Percentiles rank a stretch among this genome's conserved stretches.
Evolutionary conservation across 2,113 vertebrate genomes (phyloP).

Genomic region (Podarcis cretensis): DNA sequence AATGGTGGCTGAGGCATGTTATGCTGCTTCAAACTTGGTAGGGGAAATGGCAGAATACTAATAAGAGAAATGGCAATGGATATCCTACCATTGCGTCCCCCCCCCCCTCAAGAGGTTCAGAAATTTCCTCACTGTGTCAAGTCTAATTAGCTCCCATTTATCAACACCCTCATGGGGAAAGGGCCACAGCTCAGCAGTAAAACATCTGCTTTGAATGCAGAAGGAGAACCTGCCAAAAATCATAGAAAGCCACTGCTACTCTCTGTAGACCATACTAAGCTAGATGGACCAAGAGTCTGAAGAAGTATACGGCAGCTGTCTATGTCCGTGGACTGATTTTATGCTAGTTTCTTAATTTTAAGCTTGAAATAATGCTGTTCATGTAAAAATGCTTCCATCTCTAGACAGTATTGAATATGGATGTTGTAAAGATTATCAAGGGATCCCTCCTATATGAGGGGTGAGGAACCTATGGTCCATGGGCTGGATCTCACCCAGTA

Average conservation of each 20-base stretch:
- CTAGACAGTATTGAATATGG: neutral
- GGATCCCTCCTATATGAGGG: neutral
- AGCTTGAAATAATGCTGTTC: neutral
- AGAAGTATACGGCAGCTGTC: no score
- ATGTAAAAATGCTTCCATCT: neutral
- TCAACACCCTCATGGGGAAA: neutral
- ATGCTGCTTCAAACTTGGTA: neutral
- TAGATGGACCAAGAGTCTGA: no score
- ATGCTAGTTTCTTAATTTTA: neutral
- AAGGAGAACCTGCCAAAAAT: no score
- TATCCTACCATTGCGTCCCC: no score
- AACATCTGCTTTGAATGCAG: no score
- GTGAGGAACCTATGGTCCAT: no score
- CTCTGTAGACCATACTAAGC: no score
- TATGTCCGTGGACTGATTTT: neutral
- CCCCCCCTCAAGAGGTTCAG: neutral
- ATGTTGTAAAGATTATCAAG: neutral
- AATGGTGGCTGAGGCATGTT: neutral
- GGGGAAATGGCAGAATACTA: neutral
- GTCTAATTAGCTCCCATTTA: neutral
- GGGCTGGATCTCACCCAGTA: no score
- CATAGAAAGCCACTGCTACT: no score
- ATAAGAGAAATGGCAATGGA: neutral
- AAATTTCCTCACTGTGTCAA: neutral
- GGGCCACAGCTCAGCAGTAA: no score